A percentile compares a stretch with the other conserved stretches of the same genome.
Conservation (phyloP, 2,888 invertebrate species). For the Macrophya annulata region DNA sequence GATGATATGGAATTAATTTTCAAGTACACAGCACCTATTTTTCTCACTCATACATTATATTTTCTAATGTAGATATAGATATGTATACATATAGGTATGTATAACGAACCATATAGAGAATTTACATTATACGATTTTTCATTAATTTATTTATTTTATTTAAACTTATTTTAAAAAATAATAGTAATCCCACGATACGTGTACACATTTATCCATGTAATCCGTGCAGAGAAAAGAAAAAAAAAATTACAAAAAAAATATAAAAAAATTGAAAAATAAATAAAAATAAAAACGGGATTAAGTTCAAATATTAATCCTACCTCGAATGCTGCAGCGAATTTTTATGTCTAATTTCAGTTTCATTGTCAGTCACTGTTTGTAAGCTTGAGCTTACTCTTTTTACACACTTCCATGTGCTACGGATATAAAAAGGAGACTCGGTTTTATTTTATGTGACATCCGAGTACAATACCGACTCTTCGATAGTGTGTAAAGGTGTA, state of each 20-base stretch:
- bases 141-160: not conserved
- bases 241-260: no score
- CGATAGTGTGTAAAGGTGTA: not conserved
- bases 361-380: conserved; percentile 5
- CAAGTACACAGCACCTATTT: not conserved
- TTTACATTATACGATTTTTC: not conserved
- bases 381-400: conserved; percentile 17
- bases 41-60: not conserved
- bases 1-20: conserved; percentile 29
- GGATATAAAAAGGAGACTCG: not conserved
- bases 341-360: not conserved
- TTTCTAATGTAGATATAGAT: not conserved
- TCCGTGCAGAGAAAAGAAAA: not conserved
- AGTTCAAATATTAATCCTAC: not conserved
- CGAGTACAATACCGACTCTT: not conserved
- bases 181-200: not conserved
- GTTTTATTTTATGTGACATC: conserved; percentile 1
- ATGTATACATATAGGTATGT: no score
- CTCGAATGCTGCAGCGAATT: not conserved
- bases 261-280: no score
- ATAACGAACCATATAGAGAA: not conserved
- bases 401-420: not conserved
- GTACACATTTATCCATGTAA: not conserved
- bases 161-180: not conserved
- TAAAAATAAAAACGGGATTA: not conserved